phyloP scores from a whole-genome alignment of 2,888 invertebrate species.

The Thymelicus acteon region DNA sequence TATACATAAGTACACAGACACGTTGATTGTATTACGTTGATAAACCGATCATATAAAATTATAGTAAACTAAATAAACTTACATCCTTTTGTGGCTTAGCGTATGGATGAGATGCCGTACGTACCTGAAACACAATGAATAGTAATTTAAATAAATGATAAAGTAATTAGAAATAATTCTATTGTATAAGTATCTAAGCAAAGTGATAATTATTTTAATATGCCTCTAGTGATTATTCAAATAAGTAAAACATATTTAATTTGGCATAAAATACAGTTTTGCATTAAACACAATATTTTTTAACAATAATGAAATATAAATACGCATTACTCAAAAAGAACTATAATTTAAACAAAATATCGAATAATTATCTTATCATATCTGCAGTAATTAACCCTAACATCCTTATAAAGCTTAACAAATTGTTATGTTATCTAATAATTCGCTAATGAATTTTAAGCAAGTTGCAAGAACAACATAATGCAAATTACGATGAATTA shows the following conservation, averaged over 20 bases:
- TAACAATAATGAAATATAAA: too few relatives aligned
- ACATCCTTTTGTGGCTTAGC: conserved; percentile 30
- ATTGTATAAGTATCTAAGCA: not conserved
- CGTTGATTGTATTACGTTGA: too few relatives aligned
- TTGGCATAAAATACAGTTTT: not conserved
- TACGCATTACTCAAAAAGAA: too few relatives aligned
- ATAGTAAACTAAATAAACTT: conserved; percentile 1
- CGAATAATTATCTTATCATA: too few relatives aligned
- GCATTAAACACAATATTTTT: not conserved
- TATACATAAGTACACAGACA: too few relatives aligned
- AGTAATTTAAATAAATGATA: not conserved
- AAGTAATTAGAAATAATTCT: not conserved
- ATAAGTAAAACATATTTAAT: not conserved
- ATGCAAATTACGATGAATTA: too few relatives aligned
- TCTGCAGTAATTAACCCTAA: too few relatives aligned
- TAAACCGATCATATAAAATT: not conserved
- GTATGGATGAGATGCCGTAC: conserved; percentile 35
- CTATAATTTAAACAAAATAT: too few relatives aligned
- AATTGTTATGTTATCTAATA: too few relatives aligned
- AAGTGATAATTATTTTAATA: not conserved
- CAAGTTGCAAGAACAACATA: too few relatives aligned
- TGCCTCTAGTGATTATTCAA: not conserved
- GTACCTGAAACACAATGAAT: conserved; percentile 42
- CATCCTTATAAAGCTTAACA: too few relatives aligned
- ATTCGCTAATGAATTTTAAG: too few relatives aligned